A percentile compares a stretch with the other conserved stretches of the same genome.
These are phyloP conservation scores for Drosophila hydei DNA, from an alignment of 1,140 invertebrate genomes.

Conservation along the genomic window DNA sequence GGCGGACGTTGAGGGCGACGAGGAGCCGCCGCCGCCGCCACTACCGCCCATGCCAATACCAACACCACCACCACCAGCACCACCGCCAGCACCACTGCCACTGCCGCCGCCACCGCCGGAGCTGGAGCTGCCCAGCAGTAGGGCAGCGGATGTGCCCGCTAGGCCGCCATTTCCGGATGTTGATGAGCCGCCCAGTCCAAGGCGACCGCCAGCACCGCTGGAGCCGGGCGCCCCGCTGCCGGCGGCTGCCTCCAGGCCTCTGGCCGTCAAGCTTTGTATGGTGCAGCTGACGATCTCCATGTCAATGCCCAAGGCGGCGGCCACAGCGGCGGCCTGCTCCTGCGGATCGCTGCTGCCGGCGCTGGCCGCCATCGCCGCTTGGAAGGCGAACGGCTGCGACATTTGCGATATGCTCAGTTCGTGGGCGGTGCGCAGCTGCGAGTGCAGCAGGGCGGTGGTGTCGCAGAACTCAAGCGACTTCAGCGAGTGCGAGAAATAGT, in stretches of 20 bases:
- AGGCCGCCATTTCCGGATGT: constrained; percentile 53
- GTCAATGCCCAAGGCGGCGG: constrained; percentile 71
- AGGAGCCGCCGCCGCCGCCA: constrained; percentile 53
- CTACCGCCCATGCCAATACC: constrained; percentile 29
- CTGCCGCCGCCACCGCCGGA: constrained; percentile 2
- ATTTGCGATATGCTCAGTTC: constrained; percentile 85
- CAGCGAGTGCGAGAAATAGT: constrained; percentile 93
- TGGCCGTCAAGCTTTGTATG: constrained; percentile 62
- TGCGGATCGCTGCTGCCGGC: constrained; percentile 84
- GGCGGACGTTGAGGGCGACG: constrained; percentile 76
- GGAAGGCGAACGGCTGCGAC: constrained; percentile 80
- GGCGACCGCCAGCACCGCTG: constrained; percentile 52
- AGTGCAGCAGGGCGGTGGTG: constrained; percentile 86
- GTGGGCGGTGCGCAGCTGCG: constrained; percentile 64
- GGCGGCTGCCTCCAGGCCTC: constrained; percentile 40
- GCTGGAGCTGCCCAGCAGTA: constrained; percentile 36
- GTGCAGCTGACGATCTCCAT: constrained; percentile 83
- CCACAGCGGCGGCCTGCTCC: constrained; percentile 84
- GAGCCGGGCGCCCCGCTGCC: constrained; percentile 43
- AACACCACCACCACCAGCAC: constrained; percentile 3
- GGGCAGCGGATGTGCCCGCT: constrained; percentile 20
- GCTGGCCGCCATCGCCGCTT: constrained; percentile 81
- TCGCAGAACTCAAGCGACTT: constrained; percentile 93
- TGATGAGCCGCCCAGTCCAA: constrained; percentile 37
- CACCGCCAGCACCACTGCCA: constrained; percentile 21